A percentile compares a stretch with the other conserved stretches of the same genome.
phyloP scores from a whole-genome alignment of 2,797 vertebrate species.

The Sebastes minor region DNA sequence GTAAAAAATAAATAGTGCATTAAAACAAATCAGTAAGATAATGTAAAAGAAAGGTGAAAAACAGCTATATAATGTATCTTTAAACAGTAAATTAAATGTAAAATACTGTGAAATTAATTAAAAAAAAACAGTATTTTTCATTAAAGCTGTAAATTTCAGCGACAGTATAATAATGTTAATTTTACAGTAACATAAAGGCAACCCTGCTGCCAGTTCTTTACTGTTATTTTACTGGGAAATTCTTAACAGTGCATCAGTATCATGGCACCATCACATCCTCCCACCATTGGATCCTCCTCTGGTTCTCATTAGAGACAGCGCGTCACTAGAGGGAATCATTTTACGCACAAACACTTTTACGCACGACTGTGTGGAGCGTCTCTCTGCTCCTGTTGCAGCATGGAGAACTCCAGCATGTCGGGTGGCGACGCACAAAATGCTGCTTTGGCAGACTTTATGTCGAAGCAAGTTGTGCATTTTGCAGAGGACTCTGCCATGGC shows the following conservation, averaged over 20 bases:
- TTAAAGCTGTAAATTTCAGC: too few relatives aligned
- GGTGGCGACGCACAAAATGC: constrained; percentile 9
- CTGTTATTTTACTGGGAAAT: too few relatives aligned
- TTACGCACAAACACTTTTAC: constrained; percentile 58
- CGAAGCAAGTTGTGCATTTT: constrained; percentile 22
- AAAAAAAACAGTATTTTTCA: too few relatives aligned
- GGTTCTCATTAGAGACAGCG: constrained; percentile 47
- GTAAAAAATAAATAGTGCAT: accelerated
- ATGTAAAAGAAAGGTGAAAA: too few relatives aligned
- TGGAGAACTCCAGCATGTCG: constrained; percentile 72
- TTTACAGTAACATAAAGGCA: too few relatives aligned
- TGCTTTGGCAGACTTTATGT: constrained; percentile 33
- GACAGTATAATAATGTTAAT: too few relatives aligned
- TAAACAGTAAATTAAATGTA: too few relatives aligned
- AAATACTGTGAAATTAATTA: too few relatives aligned
- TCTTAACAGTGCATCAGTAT: background rate
- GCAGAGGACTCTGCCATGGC: constrained; percentile 4
- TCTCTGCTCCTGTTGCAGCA: constrained; percentile 61
- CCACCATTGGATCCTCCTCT: constrained; percentile 31
- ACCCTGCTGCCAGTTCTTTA: too few relatives aligned
- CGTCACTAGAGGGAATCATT: constrained; percentile 57
- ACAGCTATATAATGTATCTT: too few relatives aligned
- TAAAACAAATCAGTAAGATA: too few relatives aligned
- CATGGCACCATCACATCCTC: constrained; percentile 56
- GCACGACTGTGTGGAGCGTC: constrained; percentile 25